These are phyloP conservation scores for Drosophila tristis DNA, from an alignment of 1,140 invertebrate genomes.

Conservation along the genomic window DNA sequence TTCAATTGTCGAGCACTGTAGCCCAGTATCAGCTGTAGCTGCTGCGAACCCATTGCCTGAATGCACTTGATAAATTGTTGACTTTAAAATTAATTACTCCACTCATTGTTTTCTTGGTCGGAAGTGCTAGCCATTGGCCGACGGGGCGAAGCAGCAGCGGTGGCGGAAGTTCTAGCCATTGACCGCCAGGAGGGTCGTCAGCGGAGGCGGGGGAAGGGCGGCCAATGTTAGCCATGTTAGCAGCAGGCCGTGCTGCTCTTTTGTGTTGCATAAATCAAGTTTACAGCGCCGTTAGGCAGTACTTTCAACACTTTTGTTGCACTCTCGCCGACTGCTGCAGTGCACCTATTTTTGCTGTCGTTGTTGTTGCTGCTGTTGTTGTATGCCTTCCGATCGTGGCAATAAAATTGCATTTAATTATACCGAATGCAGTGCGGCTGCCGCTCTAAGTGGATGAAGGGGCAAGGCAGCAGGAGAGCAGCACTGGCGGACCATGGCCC, in stretches of 20 bases:
- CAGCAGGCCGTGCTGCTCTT: neutral
- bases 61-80: constrained; percentile 78
- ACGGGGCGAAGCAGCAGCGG: too few species aligned
- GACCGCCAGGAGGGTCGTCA: constrained; percentile 37
- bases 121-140: constrained; percentile 41
- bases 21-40: neutral
- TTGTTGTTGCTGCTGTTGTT: neutral
- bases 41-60: neutral
- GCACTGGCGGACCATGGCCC: constrained; percentile 9
- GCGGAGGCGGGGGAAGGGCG: neutral
- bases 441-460: constrained; percentile 12
- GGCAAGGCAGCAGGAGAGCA: neutral
- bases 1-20: too few species aligned
- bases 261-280: constrained; percentile 75
- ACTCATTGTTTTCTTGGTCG: constrained; percentile 71
- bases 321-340: constrained; percentile 44
- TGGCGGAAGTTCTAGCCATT: constrained; percentile 46
- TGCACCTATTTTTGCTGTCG: constrained; percentile 42
- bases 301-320: constrained; percentile 67
- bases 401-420: constrained; percentile 83
- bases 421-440: constrained; percentile 32
- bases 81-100: constrained; percentile 78
- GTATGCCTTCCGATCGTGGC: constrained; percentile 64
- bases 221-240: constrained; percentile 21
- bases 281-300: constrained; percentile 57